These are phyloP conservation scores for Xanthorhoe designata DNA, from an alignment of 2,888 invertebrate species.

Conservation along the genomic window DNA sequence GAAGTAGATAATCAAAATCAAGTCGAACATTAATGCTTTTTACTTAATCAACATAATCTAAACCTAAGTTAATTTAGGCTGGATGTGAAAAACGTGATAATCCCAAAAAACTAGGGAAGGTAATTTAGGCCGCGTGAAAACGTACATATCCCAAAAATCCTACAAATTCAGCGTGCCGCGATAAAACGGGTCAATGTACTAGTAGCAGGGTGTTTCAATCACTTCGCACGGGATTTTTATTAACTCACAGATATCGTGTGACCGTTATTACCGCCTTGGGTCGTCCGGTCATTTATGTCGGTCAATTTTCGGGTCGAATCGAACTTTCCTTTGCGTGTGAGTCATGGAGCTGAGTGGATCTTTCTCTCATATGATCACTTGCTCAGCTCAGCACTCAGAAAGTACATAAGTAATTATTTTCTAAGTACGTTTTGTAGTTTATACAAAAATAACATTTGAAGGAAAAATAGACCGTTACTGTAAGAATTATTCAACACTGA, in stretches of 20 bases:
- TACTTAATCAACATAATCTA: no score
- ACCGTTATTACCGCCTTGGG: slow-evolving; percentile 63
- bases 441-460: no score
- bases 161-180: slow-evolving; percentile 29
- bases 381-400: not conserved
- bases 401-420: not conserved
- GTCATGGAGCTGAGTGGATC: not conserved
- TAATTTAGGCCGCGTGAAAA: not conserved
- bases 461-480: no score
- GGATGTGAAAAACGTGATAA: not conserved
- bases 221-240: slow-evolving; percentile 61
- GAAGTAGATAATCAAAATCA: not conserved
- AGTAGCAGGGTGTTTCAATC: slow-evolving; percentile 44
- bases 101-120: not conserved
- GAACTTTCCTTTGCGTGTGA: slow-evolving; percentile 43
- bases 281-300: slow-evolving; percentile 61
- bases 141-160: slow-evolving; percentile 19
- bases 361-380: slow-evolving; percentile 6
- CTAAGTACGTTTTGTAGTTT: not conserved
- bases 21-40: no score
- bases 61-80: no score
- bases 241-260: slow-evolving; percentile 66
- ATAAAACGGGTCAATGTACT: slow-evolving; percentile 37
- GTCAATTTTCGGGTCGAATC: slow-evolving; percentile 70
- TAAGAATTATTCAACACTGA: no score